Percentiles rank a stretch among this genome's conserved stretches.
phyloP scores from a whole-genome alignment of 2,888 invertebrate species.

The Pandemis corylana region DNA sequence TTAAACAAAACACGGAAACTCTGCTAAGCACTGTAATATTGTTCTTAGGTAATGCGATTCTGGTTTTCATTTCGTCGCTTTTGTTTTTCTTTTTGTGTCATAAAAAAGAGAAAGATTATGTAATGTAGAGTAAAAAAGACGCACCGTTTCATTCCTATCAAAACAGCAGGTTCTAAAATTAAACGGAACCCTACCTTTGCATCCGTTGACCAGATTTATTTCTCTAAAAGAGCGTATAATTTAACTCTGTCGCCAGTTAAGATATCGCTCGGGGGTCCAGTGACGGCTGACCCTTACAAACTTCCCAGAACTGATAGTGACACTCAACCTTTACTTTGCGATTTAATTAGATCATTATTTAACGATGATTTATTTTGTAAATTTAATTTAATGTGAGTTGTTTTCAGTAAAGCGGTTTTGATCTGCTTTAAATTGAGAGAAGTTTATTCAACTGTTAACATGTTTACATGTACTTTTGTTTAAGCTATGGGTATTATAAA shows the following conservation, averaged over 20 bases:
- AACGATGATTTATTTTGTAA: slow-evolving; percentile 44
- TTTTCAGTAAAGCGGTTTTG: background rate
- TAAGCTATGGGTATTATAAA: background rate
- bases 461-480: background rate
- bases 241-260: slow-evolving; percentile 69
- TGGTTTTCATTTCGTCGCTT: too few relatives aligned
- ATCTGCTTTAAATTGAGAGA: background rate
- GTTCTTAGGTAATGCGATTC: too few relatives aligned
- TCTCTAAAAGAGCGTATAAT: slow-evolving; percentile 75
- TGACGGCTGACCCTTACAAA: slow-evolving; percentile 46
- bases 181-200: slow-evolving; percentile 48
- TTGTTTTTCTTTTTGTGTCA: too few relatives aligned
- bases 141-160: background rate
- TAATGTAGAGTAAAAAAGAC: too few relatives aligned
- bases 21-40: too few relatives aligned
- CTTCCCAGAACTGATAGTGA: slow-evolving; percentile 51
- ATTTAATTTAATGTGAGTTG: slow-evolving; percentile 16
- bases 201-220: slow-evolving; percentile 52
- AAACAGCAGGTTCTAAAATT: background rate
- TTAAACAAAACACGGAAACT: too few relatives aligned
- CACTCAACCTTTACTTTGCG: slow-evolving; percentile 43
- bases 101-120: too few relatives aligned
- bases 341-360: slow-evolving; percentile 56
- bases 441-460: background rate
- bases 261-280: slow-evolving; percentile 73